phyloP scores from a whole-genome alignment of 35 echinoderm and acorn worm species.

The Ptychodera flava region DNA sequence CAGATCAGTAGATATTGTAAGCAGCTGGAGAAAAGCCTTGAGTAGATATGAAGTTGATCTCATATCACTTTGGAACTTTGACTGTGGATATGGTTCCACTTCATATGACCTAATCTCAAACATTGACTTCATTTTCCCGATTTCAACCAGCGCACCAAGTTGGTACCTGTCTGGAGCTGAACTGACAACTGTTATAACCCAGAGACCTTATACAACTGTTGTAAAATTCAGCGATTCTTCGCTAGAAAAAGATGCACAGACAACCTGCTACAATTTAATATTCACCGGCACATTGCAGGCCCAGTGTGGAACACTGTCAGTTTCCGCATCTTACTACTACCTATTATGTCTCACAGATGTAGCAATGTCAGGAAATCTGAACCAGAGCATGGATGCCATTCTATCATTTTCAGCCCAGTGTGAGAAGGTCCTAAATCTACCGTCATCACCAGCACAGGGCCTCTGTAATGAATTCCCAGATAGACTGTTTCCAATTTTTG shows the following conservation, averaged over 20 bases:
- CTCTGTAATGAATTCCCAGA: constrained; percentile 65
- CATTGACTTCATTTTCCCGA: constrained; percentile 41
- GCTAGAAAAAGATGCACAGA: constrained; percentile 21
- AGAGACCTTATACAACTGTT: background rate
- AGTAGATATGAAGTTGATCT: constrained; percentile 29
- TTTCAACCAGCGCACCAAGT: constrained; percentile 20
- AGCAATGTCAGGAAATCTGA: constrained; percentile 21
- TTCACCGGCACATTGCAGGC: constrained; percentile 39
- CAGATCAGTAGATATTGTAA: constrained; percentile 40
- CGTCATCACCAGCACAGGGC: constrained; percentile 29
- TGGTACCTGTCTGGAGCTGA: constrained; percentile 46
- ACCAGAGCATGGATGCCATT: constrained; percentile 32
- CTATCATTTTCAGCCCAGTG: constrained; percentile 59
- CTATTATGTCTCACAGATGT: constrained; percentile 47
- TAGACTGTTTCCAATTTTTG: constrained; percentile 29
- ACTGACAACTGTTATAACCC: constrained; percentile 6
- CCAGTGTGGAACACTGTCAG: constrained; percentile 26
- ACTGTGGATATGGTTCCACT: constrained; percentile 34
- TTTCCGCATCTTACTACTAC: constrained; percentile 46
- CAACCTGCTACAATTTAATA: constrained; percentile 30
- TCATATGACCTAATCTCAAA: constrained; percentile 28
- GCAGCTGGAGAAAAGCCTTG: constrained; percentile 27
- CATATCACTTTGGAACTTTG: constrained; percentile 38
- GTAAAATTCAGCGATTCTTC: constrained; percentile 27
- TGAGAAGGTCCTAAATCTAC: constrained; percentile 37